phyloP scores from a whole-genome alignment of 2,113 vertebrate species.

The Maccullochella peelii region DNA sequence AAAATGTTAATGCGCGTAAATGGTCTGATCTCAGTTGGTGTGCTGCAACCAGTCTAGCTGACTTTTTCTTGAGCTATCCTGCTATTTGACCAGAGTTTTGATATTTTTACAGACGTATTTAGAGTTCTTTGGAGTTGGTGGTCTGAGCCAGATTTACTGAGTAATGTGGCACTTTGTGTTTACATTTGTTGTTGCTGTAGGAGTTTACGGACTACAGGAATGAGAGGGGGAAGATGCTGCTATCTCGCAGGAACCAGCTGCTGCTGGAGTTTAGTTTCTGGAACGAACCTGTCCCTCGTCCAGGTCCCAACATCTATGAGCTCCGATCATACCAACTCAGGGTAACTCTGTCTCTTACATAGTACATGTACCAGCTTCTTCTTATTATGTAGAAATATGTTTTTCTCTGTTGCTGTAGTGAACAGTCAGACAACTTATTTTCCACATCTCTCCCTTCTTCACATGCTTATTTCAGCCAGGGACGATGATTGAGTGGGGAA shows the following conservation, averaged over 20 bases:
- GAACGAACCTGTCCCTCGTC: constrained; percentile 92
- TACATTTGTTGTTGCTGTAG: constrained; percentile 78
- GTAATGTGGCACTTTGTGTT: background rate
- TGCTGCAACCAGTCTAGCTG: background rate
- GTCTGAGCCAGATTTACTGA: background rate
- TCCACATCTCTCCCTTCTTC: background rate
- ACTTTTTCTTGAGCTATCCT: background rate
- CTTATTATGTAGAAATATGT: background rate
- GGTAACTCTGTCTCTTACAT: constrained; percentile 73
- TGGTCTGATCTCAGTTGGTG: background rate
- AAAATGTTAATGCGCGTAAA: background rate
- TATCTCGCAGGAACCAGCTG: constrained; percentile 95
- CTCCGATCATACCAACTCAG: constrained; percentile 95
- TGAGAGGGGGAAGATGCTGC: constrained; percentile 93
- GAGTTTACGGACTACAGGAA: constrained; percentile 91
- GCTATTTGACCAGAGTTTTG: background rate
- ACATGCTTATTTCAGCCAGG: constrained; percentile 88
- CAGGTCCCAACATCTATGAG: constrained; percentile 96
- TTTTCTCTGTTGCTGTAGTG: background rate
- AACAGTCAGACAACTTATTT: background rate
- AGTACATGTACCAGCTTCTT: background rate
- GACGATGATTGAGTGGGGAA: constrained; percentile 99
- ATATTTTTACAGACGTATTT: background rate
- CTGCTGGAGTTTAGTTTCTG: constrained; percentile 98
- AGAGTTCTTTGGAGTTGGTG: background rate